A percentile compares a stretch with the other conserved stretches of the same genome.
Conservation (phyloP, 1,140 invertebrate genomes). For the Cyclina sinensis region DNA sequence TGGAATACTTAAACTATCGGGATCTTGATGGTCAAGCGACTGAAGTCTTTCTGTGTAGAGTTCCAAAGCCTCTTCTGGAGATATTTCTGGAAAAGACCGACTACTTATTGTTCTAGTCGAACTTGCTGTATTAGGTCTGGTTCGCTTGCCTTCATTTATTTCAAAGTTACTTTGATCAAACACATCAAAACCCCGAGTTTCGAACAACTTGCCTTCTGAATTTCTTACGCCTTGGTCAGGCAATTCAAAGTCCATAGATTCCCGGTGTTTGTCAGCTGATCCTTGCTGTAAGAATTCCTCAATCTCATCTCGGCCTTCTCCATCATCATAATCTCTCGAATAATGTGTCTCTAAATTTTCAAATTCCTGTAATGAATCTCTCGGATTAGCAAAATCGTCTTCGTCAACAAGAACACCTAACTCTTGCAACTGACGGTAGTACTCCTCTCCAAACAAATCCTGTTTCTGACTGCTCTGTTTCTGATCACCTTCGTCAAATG, state of each 20-base stretch:
- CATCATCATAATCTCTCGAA: constrained; percentile 71
- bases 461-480: constrained; percentile 66
- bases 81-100: constrained; percentile 81
- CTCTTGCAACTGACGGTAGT: constrained; percentile 82
- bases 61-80: constrained; percentile 80
- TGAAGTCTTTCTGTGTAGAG: constrained; percentile 72
- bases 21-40: constrained; percentile 41
- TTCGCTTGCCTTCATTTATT: constrained; percentile 64
- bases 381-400: constrained; percentile 75
- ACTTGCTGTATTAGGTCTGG: constrained; percentile 76
- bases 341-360: constrained; percentile 78
- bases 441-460: constrained; percentile 81
- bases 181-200: constrained; percentile 19
- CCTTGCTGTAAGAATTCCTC: constrained; percentile 75
- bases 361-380: constrained; percentile 79
- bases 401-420: constrained; percentile 84
- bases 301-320: constrained; percentile 71
- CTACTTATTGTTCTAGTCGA: constrained; percentile 80
- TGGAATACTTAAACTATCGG: constrained; percentile 46
- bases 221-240: constrained; percentile 36
- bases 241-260: constrained; percentile 69
- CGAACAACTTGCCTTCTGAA: neutral
- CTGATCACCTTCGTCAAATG: constrained; percentile 56
- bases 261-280: constrained; percentile 57
- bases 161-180: constrained; percentile 53